Conservation (phyloP, 2,113 vertebrate genomes). For the Trichechus manatus region DNA sequence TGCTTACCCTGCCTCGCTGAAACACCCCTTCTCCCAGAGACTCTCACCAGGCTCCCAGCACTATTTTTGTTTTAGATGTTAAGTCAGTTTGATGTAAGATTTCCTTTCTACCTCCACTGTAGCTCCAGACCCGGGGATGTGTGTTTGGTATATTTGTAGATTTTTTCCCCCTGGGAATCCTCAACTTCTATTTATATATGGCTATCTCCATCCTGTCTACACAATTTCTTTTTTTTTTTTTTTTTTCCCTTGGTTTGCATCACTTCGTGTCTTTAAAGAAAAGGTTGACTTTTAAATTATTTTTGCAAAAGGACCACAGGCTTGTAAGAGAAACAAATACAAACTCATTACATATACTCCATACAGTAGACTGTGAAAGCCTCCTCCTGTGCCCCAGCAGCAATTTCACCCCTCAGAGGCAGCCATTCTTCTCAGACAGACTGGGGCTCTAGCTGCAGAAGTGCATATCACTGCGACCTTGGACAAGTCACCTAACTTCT, state of each 20-base stretch:
- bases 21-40: fast-evolving
- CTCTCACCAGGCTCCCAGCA: background rate
- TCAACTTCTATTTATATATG: background rate
- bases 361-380: background rate
- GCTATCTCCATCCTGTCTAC: constrained; percentile 1
- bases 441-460: background rate
- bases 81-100: background rate
- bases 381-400: background rate
- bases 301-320: background rate
- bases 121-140: background rate
- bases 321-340: constrained; percentile 33
- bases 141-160: background rate
- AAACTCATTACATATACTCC: background rate
- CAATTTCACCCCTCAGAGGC: no score
- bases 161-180: background rate
- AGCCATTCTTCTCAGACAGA: background rate
- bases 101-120: background rate
- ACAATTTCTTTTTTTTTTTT: background rate
- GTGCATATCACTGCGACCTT: background rate
- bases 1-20: background rate
- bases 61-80: background rate
- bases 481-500: background rate
- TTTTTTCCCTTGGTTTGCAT: background rate
- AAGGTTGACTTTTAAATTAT: background rate
- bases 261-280: background rate